Conservation (phyloP, 2,888 invertebrate species). For the Seira ritae region DNA sequence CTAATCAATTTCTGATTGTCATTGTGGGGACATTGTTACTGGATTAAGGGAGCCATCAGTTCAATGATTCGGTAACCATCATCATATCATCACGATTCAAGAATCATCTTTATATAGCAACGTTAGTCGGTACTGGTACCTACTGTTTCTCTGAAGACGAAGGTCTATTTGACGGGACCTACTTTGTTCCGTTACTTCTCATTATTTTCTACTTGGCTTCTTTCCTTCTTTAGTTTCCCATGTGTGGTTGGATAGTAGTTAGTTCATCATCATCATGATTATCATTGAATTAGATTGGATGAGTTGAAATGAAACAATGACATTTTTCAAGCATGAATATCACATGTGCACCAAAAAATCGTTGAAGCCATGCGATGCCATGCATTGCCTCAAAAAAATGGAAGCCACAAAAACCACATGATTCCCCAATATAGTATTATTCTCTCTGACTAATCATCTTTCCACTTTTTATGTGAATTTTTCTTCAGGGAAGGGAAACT, state of each 20-base stretch:
- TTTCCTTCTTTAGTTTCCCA: background rate
- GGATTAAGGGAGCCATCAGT: background rate
- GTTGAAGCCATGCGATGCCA: background rate
- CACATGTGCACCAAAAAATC: background rate
- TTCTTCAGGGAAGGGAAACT: background rate
- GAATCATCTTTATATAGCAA: background rate
- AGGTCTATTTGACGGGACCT: background rate
- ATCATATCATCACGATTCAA: background rate
- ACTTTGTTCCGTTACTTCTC: background rate
- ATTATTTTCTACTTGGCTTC: background rate
- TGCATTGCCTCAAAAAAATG: background rate
- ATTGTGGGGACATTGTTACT: background rate
- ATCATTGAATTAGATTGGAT: background rate
- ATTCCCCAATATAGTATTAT: background rate
- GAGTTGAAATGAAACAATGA: background rate
- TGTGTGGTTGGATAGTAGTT: background rate
- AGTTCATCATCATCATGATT: background rate
- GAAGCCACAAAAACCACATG: slow-evolving; percentile 4
- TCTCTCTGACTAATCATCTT: slow-evolving; percentile 1
- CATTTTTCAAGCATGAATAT: background rate
- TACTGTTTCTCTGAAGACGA: background rate
- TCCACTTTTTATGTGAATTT: background rate
- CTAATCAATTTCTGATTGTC: slow-evolving; percentile 3
- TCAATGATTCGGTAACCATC: background rate
- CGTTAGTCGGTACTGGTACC: background rate